Conservation (phyloP, 2,888 invertebrate genomes). For the Clepsis dumicolana region DNA sequence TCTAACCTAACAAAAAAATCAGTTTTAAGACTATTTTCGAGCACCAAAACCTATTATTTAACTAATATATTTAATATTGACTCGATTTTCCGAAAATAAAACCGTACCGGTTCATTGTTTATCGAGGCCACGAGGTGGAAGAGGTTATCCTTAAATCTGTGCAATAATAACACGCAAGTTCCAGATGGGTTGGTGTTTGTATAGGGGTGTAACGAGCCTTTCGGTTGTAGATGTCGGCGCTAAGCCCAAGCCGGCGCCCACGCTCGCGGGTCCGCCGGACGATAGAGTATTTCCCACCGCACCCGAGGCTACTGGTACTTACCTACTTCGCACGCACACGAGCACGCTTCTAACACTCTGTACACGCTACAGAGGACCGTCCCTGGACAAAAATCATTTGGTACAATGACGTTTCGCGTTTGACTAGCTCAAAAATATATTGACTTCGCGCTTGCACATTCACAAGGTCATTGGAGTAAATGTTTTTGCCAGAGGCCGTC, state of each 20-base stretch:
- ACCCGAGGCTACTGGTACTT: slow-evolving; percentile 90
- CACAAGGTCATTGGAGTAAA: background rate
- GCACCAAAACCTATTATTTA: background rate
- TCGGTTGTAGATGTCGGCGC: slow-evolving; percentile 87
- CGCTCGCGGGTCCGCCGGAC: slow-evolving; percentile 88
- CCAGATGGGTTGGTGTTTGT: slow-evolving; percentile 45
- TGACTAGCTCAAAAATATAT: background rate
- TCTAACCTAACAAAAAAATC: background rate
- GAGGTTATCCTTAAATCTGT: slow-evolving; percentile 9
- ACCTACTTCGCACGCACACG: slow-evolving; percentile 55
- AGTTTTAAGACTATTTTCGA: background rate
- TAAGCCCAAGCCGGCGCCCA: slow-evolving; percentile 81
- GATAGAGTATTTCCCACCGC: slow-evolving; percentile 88
- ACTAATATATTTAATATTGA: background rate
- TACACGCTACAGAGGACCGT: background rate
- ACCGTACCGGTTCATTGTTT: slow-evolving; percentile 13
- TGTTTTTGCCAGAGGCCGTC: background rate
- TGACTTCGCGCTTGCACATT: background rate
- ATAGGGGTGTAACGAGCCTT: slow-evolving; percentile 70
- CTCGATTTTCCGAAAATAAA: background rate
- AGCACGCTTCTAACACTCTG: slow-evolving; percentile 39
- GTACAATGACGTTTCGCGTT: background rate
- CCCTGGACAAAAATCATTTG: background rate
- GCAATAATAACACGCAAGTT: slow-evolving; percentile 45
- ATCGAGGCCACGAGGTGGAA: slow-evolving; percentile 20